phyloP scores from a whole-genome alignment of 2,113 vertebrate genomes.

The Tapirus terrestris region DNA sequence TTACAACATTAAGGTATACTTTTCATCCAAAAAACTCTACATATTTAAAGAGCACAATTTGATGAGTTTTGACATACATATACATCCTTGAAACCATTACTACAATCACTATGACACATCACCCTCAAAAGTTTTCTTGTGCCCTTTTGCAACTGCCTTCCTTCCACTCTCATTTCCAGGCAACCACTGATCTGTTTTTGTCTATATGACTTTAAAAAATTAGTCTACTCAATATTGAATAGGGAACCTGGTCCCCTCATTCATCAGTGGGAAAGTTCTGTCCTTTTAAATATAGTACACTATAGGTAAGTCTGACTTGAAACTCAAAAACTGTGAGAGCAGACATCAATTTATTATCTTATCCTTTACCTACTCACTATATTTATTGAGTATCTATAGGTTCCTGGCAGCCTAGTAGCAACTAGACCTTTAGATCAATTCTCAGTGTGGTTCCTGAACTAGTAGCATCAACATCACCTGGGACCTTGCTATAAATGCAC shows the following conservation, averaged over 20 bases:
- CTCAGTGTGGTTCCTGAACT: neutral
- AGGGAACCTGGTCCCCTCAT: neutral
- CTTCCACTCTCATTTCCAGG: neutral
- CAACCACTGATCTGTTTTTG: slow-evolving; percentile 34
- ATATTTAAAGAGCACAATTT: neutral
- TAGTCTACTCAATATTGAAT: neutral
- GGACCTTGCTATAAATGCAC: neutral
- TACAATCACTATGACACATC: neutral
- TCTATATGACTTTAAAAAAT: neutral
- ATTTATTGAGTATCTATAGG: neutral
- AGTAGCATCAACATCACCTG: neutral
- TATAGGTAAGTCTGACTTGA: neutral
- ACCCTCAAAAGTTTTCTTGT: slow-evolving; percentile 3
- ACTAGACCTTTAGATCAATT: neutral
- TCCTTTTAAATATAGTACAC: neutral
- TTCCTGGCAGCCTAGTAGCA: neutral
- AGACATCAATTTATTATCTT: neutral
- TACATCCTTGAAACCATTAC: neutral
- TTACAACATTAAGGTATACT: neutral
- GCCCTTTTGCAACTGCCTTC: neutral
- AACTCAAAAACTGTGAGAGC: neutral
- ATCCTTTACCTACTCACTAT: neutral
- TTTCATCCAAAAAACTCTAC: neutral
- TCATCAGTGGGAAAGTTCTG: neutral
- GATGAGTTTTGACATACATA: neutral